Base-by-base conservation (phyloP, 1,140 invertebrate species). In the Charaxes varanes region DNA sequence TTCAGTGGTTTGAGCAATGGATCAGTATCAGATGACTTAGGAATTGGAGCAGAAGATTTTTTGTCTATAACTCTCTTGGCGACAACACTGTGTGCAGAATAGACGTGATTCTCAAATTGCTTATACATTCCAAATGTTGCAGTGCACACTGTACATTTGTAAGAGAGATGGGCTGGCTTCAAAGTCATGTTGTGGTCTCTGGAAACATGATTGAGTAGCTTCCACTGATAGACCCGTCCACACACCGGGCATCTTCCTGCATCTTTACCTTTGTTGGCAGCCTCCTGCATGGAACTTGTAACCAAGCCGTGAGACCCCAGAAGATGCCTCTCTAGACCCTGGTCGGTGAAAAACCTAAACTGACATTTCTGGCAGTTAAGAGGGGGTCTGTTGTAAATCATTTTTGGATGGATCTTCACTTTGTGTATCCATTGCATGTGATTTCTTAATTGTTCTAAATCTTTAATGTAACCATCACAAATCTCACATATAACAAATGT, bases 401-500 rank as follows among this genome's bases (percentile, higher is more conserved):
- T 97, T 85, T 97, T 97, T 47, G 95, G 95, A 87, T 97, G 95
- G 73, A 97, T 97, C 84, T 97, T 97, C 26, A 97, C 94, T 88
- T 97, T 97, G 70, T 97, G 95, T 69, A 97, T 96, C 94, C 94
- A 96, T 64, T 96, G 94, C 95, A 97, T 97, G 71, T 97, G 95
- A 81, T 96, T 96, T 57, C 94, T 87, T 32, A 97, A 85, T 83
- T 97, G 94, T 69, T 97, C 95, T 66, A 97, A 86, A 85, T 97
- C 95, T 85, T 97, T 97, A 45, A 97, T 96, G 58, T 96, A 97
- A 19, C 94, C 94, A 84, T 97, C 95, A 84, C 95, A 97, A 59
- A 97, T 97, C 87, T 97, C 95, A 82, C 95, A 97, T 61, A 97
- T 96, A 51, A 97, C 95, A 85, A 96, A 96, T 30, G 92, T 92